A percentile compares a stretch with the other conserved stretches of the same genome.
phyloP scores from a whole-genome alignment of 1,140 invertebrate species.

The Zophobas morio region DNA sequence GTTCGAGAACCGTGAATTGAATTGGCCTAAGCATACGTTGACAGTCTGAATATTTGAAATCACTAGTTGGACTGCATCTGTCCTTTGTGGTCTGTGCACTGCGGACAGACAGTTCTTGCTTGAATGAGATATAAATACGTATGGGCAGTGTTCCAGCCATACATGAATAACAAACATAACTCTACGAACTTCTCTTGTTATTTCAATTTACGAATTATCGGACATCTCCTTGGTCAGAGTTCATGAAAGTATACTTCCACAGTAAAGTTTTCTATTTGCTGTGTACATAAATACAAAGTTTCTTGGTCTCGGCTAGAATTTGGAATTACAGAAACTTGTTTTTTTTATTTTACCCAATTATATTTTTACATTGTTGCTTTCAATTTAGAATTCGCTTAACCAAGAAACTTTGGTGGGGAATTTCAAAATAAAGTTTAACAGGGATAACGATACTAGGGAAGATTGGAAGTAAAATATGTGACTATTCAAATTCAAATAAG shows the following conservation, averaged over 20 bases:
- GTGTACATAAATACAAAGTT: slow-evolving; percentile 15
- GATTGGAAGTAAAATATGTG: no score
- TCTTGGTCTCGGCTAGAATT: not conserved
- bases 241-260: slow-evolving; percentile 22
- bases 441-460: no score
- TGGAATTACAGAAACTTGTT: no score
- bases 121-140: slow-evolving; percentile 30
- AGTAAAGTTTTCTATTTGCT: slow-evolving; percentile 3
- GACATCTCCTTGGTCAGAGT: slow-evolving; percentile 24
- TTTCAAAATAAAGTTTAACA: no score
- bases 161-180: slow-evolving; percentile 41
- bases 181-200: slow-evolving; percentile 21
- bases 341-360: not conserved
- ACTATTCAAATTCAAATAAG: no score
- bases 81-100: slow-evolving; percentile 28
- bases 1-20: slow-evolving; percentile 37
- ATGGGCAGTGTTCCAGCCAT: slow-evolving; percentile 35
- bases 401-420: no score
- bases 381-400: no score
- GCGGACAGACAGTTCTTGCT: not conserved
- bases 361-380: no score
- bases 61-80: slow-evolving; percentile 16
- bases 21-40: slow-evolving; percentile 42
- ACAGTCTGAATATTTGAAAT: slow-evolving; percentile 43
- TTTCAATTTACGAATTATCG: slow-evolving; percentile 41